Percentiles rank a stretch among this genome's conserved stretches.
Conservation (phyloP, 1,140 invertebrate species). For the Drosophila azteca region DNA sequence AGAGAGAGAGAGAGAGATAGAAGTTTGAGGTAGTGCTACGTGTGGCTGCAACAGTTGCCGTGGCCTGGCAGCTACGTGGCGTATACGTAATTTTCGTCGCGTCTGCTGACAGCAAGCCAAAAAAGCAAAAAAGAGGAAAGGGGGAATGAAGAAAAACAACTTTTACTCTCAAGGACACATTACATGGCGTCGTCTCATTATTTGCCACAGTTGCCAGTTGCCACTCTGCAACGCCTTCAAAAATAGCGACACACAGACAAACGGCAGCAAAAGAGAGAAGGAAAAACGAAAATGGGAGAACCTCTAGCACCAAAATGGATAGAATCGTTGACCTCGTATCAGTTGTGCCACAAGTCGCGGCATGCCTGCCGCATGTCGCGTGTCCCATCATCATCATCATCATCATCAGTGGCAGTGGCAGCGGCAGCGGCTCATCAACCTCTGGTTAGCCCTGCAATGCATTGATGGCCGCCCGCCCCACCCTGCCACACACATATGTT, state of each 20-base stretch:
- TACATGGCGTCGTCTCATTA: conserved; percentile 51
- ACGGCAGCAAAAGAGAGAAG: conserved; percentile 18
- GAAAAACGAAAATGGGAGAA: conserved; percentile 2
- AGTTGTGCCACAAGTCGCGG: conserved; percentile 12
- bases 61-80: conserved; percentile 47
- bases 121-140: conserved; percentile 7
- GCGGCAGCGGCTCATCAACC: conserved; percentile 22
- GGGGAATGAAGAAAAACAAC: conserved; percentile 41
- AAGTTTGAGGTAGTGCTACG: conserved; percentile 10
- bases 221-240: conserved; percentile 33
- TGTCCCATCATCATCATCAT: conserved; percentile 34
- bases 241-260: conserved; percentile 27
- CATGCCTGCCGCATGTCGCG: conserved; percentile 13
- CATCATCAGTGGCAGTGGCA: neutral
- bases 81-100: conserved; percentile 65
- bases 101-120: conserved; percentile 55
- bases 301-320: conserved; percentile 15
- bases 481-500: conserved; percentile 59
- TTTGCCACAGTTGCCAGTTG: conserved; percentile 34
- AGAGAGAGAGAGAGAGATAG: no score
- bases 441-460: neutral
- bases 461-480: neutral
- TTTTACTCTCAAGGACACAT: conserved; percentile 58
- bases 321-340: conserved; percentile 50
- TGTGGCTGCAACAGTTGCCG: conserved; percentile 65